Evolutionary conservation across 2,113 vertebrate genomes (phyloP).

Genomic region (Edolisoma coerulescens): DNA sequence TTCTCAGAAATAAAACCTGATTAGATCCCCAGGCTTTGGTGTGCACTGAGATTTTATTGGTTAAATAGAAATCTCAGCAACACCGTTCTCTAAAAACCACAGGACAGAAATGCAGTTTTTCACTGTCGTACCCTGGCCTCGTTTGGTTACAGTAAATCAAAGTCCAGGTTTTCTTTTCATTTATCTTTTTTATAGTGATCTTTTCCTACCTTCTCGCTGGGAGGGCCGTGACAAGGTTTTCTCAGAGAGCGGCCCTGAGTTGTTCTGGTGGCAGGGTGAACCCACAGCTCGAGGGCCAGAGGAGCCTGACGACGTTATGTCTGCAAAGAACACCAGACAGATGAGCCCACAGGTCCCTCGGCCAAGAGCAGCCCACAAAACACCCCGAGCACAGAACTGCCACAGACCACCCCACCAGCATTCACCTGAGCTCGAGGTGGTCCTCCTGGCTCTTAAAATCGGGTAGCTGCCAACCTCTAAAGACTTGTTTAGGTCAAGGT

Average conservation of each 20-base stretch:
- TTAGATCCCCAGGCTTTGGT: neutral
- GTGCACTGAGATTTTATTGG: neutral
- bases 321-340: constrained; percentile 47
- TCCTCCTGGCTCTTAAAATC: constrained; percentile 89
- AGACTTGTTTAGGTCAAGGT: constrained; percentile 96
- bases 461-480: constrained; percentile 97
- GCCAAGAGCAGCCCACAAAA: neutral
- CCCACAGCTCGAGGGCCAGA: constrained; percentile 79
- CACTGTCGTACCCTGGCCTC: neutral
- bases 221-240: constrained; percentile 83
- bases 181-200: neutral
- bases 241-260: constrained; percentile 72
- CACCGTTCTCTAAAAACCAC: neutral
- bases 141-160: neutral
- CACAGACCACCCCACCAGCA: neutral
- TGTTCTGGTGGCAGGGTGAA: constrained; percentile 83
- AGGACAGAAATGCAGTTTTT: fast-evolving
- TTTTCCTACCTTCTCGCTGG: constrained; percentile 85
- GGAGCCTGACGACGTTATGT: constrained; percentile 53
- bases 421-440: constrained; percentile 87
- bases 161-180: neutral
- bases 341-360: neutral
- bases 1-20: neutral
- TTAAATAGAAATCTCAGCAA: neutral
- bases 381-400: neutral